Evolutionary conservation across 2,888 invertebrate species (phyloP), one percentile per base, ranked within the genome.

Genomic region (Physocephala rufipes): DNA sequence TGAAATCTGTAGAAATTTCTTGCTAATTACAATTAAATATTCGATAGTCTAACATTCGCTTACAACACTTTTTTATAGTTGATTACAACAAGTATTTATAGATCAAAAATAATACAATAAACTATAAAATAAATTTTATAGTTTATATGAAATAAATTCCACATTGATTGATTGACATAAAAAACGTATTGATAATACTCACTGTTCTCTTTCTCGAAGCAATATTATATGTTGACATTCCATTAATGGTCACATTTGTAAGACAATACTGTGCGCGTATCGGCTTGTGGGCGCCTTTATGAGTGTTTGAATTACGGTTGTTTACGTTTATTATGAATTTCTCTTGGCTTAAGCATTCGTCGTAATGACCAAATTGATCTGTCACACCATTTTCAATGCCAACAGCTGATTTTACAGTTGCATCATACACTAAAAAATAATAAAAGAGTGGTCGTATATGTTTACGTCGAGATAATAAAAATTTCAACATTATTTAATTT

Each of bases 301-400:
- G 58, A 45, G 65, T 36, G 13, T 67, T 45, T n/a, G 21, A 74
- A 63, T 16, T 19, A 36, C 28, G 24, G 2, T 47, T 19, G 12
- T 43, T 7, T 30, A n/a, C 61, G 69, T 59, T 0, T 28, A 24
- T 36, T 67, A 69, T 61, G 21, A 83, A 83, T 47, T 87, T 88
- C 1, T 83, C 87, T 24, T 85, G 82, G 55, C 82, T 77, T 16
- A 91, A 85, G 78, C 93, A 93, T 84, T 93, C 91, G 81, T 93
- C 92, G 79, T 90, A 93, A 84, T 93, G 92, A 0, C 93, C 93
- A 74, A 93, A 86, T 74, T 92, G 91, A 84, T 90, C 91, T 1
- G 89, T 88, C 15, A 90, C 89, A 2, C 92, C 92, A 75, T 89
- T 89, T 21, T 92, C 88, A 16, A 92, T 85, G 16, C 92, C 92